phyloP scores from a whole-genome alignment of 1,140 invertebrate genomes.

The Euwallacea fornicatus region DNA sequence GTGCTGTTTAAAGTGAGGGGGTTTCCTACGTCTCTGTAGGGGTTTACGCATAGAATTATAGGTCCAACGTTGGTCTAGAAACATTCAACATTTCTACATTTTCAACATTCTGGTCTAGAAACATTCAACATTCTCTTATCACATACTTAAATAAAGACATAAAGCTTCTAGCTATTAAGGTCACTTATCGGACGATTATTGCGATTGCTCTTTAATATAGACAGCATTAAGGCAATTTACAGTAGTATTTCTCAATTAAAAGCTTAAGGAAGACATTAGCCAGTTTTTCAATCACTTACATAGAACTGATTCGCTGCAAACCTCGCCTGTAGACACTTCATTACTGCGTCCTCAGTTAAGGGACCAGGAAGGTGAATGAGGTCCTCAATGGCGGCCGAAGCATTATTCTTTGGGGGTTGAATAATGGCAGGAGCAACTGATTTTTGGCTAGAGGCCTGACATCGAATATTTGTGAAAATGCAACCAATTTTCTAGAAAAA shows the following conservation, averaged over 20 bases:
- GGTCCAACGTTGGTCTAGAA: slow-evolving; percentile 88
- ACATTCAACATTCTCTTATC: too few relatives aligned
- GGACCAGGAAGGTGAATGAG: slow-evolving; percentile 89
- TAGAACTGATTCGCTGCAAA: slow-evolving; percentile 85
- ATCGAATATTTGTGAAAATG: slow-evolving; percentile 16
- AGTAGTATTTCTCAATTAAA: too few relatives aligned
- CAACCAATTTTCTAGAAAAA: background rate
- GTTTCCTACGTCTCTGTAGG: slow-evolving; percentile 84
- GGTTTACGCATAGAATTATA: slow-evolving; percentile 86
- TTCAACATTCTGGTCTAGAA: slow-evolving; percentile 83
- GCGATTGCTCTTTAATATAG: too few relatives aligned
- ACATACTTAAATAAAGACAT: too few relatives aligned
- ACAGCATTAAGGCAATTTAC: too few relatives aligned
- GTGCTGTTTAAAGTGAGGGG: slow-evolving; percentile 85
- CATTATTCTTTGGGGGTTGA: slow-evolving; percentile 41
- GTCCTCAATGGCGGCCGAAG: slow-evolving; percentile 67
- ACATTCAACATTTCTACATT: too few relatives aligned
- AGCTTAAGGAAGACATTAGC: background rate
- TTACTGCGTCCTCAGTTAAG: slow-evolving; percentile 89
- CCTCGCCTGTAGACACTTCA: slow-evolving; percentile 85
- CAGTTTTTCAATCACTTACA: slow-evolving; percentile 64
- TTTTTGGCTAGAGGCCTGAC: slow-evolving; percentile 50
- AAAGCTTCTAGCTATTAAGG: background rate
- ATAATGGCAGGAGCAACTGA: slow-evolving; percentile 52
- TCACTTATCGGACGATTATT: too few relatives aligned